Evolutionary conservation across 2,113 vertebrate species (phyloP).

Genomic region (Corythoichthys intestinalis): DNA sequence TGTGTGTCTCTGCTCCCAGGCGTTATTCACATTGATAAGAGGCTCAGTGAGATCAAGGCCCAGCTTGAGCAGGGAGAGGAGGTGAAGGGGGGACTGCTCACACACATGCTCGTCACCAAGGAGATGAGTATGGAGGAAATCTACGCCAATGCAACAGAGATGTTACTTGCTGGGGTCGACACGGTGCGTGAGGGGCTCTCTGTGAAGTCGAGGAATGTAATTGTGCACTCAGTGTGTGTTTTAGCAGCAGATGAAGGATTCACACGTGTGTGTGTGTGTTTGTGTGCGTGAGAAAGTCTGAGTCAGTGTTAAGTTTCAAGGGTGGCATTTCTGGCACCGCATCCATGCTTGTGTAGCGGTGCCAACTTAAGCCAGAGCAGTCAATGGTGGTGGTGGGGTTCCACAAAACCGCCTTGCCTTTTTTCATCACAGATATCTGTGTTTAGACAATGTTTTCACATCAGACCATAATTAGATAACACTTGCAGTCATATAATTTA

Average conservation of each 20-base stretch:
- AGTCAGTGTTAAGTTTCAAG: slow-evolving; percentile 49
- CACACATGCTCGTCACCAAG: slow-evolving; percentile 79
- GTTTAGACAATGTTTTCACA: slow-evolving; percentile 22
- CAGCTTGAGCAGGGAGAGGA: slow-evolving; percentile 72
- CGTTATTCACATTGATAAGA: slow-evolving; percentile 82
- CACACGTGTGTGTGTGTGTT: slow-evolving; percentile 5
- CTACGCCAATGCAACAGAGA: slow-evolving; percentile 89
- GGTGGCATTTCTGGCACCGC: slow-evolving; percentile 53
- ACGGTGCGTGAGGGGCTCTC: slow-evolving; percentile 68
- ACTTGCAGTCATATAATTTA: background rate
- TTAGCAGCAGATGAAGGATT: background rate
- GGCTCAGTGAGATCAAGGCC: slow-evolving; percentile 74
- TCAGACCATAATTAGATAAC: slow-evolving; percentile 5
- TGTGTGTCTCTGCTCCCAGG: slow-evolving; percentile 68
- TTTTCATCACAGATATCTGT: slow-evolving; percentile 32
- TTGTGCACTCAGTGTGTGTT: slow-evolving; percentile 10
- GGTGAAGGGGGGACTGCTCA: slow-evolving; percentile 83
- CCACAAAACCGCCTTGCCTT: slow-evolving; percentile 33
- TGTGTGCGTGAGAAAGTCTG: slow-evolving; percentile 18
- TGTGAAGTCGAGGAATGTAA: background rate
- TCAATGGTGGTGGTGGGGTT: slow-evolving; percentile 45
- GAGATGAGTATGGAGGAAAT: slow-evolving; percentile 88
- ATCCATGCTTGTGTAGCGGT: slow-evolving; percentile 48
- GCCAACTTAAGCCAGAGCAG: slow-evolving; percentile 53
- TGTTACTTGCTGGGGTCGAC: slow-evolving; percentile 91